A percentile compares a stretch with the other conserved stretches of the same genome.
phyloP scores from a whole-genome alignment of 2,797 vertebrate species.

The Pangasius sanitwongsei region DNA sequence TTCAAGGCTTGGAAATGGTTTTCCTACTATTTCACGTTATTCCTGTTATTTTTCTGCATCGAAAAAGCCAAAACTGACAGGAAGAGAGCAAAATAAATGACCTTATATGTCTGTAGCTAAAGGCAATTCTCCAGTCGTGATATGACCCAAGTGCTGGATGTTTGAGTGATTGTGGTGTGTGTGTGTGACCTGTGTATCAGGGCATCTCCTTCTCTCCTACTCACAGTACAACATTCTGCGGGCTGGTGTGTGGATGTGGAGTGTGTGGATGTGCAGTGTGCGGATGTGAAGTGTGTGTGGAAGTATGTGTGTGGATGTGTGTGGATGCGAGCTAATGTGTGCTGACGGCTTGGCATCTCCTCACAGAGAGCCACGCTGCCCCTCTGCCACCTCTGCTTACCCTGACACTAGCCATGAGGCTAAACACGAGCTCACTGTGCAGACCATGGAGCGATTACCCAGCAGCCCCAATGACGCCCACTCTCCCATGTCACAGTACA shows the following conservation, averaged over 20 bases:
- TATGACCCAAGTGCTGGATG: constrained; percentile 49
- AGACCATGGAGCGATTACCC: constrained; percentile 31
- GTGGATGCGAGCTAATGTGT: constrained; percentile 36
- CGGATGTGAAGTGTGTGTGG: background rate
- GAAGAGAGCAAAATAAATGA: constrained; percentile 25
- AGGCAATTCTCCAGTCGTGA: constrained; percentile 42
- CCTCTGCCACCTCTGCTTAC: constrained; percentile 65
- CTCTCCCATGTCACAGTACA: background rate
- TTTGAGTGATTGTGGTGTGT: constrained; percentile 16
- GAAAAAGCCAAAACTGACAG: constrained; percentile 24
- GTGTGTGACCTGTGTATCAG: constrained; percentile 15
- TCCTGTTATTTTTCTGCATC: background rate
- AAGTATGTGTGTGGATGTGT: background rate
- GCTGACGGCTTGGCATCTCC: constrained; percentile 62
- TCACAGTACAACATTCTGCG: constrained; percentile 14
- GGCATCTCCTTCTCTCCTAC: constrained; percentile 1
- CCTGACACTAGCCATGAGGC: constrained; percentile 60
- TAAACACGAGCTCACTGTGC: constrained; percentile 54
- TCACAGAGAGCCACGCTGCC: constrained; percentile 55
- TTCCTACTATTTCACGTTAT: background rate
- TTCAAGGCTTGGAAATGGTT: constrained; percentile 5
- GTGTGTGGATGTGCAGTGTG: background rate
- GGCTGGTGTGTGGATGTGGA: background rate
- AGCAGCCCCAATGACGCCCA: background rate
- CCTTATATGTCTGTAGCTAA: constrained; percentile 37